phyloP scores from a whole-genome alignment of 2,797 vertebrate genomes.

The Siniperca undulata region DNA sequence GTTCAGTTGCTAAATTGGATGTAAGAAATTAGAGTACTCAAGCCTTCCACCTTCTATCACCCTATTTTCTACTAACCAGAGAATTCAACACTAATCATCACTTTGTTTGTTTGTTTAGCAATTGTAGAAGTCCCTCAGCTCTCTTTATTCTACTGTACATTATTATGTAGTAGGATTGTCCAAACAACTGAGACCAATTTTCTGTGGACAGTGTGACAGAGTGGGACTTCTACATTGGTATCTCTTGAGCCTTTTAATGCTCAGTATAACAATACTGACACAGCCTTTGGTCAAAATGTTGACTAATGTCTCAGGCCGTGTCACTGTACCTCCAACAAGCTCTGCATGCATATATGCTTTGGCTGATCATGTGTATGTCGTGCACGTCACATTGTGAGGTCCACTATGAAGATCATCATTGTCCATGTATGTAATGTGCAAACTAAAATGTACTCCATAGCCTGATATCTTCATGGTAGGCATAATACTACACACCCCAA shows the following conservation, averaged over 20 bases:
- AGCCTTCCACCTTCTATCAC: slow-evolving; percentile 36
- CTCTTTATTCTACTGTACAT: background rate
- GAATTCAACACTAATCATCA: slow-evolving; percentile 13
- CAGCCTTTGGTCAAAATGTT: slow-evolving; percentile 27
- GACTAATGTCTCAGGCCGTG: slow-evolving; percentile 17
- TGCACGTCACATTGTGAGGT: slow-evolving; percentile 12
- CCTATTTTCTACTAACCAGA: slow-evolving; percentile 38
- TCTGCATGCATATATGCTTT: slow-evolving; percentile 45
- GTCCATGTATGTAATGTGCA: background rate
- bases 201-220: background rate
- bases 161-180: background rate
- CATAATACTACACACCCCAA: background rate
- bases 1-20: background rate
- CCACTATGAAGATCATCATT: background rate
- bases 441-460: background rate
- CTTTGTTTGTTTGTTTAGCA: background rate
- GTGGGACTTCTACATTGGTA: slow-evolving; percentile 1
- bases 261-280: background rate
- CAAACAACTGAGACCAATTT: no score
- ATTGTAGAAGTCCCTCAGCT: slow-evolving; percentile 7
- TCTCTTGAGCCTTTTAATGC: slow-evolving; percentile 4
- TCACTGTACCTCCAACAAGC: slow-evolving; percentile 18
- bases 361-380: slow-evolving; percentile 17
- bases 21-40: slow-evolving; percentile 20
- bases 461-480: background rate